Conservation (phyloP, 2,113 vertebrate genomes). For the Grantiella picta region DNA sequence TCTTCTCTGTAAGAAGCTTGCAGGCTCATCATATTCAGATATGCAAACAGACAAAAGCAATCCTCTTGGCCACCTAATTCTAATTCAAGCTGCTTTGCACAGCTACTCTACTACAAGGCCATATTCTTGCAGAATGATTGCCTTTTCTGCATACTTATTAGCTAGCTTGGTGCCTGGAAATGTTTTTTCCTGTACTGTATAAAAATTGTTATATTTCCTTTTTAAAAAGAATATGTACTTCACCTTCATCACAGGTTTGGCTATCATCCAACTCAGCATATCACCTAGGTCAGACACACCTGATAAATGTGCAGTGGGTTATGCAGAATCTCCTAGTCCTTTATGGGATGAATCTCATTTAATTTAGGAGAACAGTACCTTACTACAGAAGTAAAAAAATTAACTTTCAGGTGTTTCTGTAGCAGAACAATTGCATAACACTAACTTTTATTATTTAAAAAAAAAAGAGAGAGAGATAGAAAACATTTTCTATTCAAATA, state of each 20-base stretch:
- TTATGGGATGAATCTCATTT: not conserved
- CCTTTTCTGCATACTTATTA: constrained; percentile 18
- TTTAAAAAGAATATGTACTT: not conserved
- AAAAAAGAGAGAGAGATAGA: not conserved
- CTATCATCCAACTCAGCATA: not conserved
- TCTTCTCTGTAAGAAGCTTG: not conserved
- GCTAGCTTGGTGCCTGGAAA: not conserved
- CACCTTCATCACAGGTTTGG: not conserved
- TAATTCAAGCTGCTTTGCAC: constrained; percentile 45
- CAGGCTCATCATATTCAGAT: constrained; percentile 37
- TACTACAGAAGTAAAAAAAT: not conserved
- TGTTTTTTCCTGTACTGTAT: not conserved
- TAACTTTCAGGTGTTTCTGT: not conserved
- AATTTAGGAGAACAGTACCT: not conserved
- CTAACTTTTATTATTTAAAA: not conserved
- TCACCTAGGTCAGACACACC: not conserved
- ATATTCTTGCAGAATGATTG: not conserved
- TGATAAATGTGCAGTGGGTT: not conserved
- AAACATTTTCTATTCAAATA: not conserved
- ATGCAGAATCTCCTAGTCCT: not conserved
- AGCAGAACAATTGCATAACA: not conserved
- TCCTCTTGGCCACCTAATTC: constrained; percentile 26
- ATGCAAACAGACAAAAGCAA: constrained; percentile 26
- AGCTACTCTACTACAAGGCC: not conserved
- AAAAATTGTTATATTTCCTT: not conserved